phyloP scores from a whole-genome alignment of 35 echinoderm and acorn worm genomes.

The Acanthaster planci region DNA sequence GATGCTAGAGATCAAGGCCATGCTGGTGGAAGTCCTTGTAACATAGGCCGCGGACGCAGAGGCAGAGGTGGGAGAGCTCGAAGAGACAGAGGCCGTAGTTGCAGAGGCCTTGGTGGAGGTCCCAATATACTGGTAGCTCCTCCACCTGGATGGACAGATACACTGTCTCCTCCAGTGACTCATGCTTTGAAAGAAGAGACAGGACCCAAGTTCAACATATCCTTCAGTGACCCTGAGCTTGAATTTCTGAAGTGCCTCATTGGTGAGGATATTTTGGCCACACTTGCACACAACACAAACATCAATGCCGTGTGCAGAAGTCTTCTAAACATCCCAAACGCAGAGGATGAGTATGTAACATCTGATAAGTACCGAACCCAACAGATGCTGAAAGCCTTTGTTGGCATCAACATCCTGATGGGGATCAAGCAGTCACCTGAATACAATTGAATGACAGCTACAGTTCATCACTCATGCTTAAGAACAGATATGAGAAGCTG shows the following conservation, averaged over 20 bases:
- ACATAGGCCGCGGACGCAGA: too few relatives aligned
- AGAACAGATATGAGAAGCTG: conserved; percentile 33
- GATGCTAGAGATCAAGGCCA: not conserved
- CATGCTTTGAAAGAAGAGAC: not conserved
- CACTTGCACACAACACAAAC: conserved; percentile 20
- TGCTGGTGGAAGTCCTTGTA: too few relatives aligned
- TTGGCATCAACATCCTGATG: conserved; percentile 38
- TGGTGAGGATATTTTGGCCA: conserved; percentile 24
- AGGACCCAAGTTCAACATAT: conserved; percentile 5
- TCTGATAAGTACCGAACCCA: not conserved
- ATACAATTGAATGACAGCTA: conserved; percentile 25
- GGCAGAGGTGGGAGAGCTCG: not conserved
- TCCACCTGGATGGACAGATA: conserved; percentile 25
- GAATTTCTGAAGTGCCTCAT: conserved; percentile 16
- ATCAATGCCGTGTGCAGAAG: conserved; percentile 34
- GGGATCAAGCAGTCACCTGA: conserved; percentile 32
- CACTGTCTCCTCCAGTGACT: not conserved
- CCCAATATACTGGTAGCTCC: not conserved
- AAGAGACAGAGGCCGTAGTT: not conserved
- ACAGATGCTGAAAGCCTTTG: conserved; percentile 26
- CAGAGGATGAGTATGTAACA: not conserved
- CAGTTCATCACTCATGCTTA: not conserved
- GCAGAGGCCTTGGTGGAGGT: not conserved
- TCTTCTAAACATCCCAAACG: conserved; percentile 4
- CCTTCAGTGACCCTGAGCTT: conserved; percentile 13